Evolutionary conservation across 2,113 vertebrate species (phyloP).

Genomic region (Elanoides forficatus): DNA sequence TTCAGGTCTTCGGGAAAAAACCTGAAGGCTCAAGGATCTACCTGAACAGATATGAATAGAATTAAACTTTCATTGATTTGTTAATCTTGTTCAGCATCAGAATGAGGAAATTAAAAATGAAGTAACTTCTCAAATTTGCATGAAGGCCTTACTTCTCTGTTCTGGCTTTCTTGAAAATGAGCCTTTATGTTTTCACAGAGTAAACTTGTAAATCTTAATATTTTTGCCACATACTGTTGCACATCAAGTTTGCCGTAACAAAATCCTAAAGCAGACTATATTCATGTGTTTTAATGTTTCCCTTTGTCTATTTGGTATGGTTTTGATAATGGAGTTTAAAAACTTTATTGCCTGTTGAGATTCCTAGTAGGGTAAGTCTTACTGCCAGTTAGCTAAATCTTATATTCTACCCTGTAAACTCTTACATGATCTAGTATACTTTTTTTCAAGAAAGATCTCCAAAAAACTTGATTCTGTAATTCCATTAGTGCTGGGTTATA

Average conservation of each 20-base stretch:
- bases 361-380: background rate
- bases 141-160: background rate
- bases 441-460: background rate
- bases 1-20: background rate
- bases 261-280: background rate
- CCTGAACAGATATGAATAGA: background rate
- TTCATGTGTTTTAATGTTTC: background rate
- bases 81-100: background rate
- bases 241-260: background rate
- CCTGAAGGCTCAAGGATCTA: background rate
- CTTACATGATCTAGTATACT: background rate
- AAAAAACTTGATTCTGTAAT: background rate
- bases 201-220: background rate
- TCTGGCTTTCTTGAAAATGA: background rate
- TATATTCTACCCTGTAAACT: background rate
- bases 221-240: background rate
- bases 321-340: background rate
- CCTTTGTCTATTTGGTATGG: background rate
- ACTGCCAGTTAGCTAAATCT: background rate
- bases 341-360: background rate
- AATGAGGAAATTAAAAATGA: background rate
- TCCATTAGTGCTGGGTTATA: background rate
- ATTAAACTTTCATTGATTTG: background rate
- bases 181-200: background rate
- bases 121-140: background rate